Evolutionary conservation across 92 coral and sea anemone genomes (phyloP).

Genomic region (Virgularia gustaviana): DNA sequence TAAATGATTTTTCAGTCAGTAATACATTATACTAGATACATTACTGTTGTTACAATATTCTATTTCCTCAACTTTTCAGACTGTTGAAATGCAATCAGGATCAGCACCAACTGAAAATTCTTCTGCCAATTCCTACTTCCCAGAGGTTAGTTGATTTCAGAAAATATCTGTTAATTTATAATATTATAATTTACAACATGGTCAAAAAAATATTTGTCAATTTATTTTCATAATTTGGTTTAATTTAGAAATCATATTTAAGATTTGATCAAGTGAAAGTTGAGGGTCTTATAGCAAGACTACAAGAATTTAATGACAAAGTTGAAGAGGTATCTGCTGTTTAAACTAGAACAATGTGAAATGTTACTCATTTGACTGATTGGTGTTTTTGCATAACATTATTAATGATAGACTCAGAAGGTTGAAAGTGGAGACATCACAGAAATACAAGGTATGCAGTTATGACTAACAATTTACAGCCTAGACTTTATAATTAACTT

Average conservation of each 20-base stretch:
- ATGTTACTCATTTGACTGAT: background rate
- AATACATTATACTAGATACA: background rate
- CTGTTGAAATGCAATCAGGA: too few species aligned
- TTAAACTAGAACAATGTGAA: background rate
- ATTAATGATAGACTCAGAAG: conserved; percentile 7
- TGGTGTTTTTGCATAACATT: background rate
- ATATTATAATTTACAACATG: background rate
- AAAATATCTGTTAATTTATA: too few species aligned
- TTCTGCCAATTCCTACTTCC: too few species aligned
- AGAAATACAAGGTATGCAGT: conserved; percentile 18
- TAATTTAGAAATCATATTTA: conserved; percentile 60
- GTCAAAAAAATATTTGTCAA: background rate
- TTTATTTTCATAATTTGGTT: background rate
- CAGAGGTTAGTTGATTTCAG: too few species aligned
- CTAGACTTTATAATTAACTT: too few species aligned
- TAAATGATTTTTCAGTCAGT: background rate
- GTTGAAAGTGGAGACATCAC: conserved; percentile 18
- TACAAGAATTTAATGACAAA: conserved; percentile 66
- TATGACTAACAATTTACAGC: too few species aligned
- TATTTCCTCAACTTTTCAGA: too few species aligned
- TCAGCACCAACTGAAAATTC: too few species aligned
- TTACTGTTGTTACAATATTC: too few species aligned
- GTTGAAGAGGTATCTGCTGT: conserved; percentile 57
- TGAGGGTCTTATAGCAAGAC: conserved; percentile 68
- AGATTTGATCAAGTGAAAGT: conserved; percentile 79